Evolutionary conservation across 2,797 vertebrate genomes (phyloP), one percentile per base, ranked within the genome.

Genomic region (Syngnathus rostellatus): DNA sequence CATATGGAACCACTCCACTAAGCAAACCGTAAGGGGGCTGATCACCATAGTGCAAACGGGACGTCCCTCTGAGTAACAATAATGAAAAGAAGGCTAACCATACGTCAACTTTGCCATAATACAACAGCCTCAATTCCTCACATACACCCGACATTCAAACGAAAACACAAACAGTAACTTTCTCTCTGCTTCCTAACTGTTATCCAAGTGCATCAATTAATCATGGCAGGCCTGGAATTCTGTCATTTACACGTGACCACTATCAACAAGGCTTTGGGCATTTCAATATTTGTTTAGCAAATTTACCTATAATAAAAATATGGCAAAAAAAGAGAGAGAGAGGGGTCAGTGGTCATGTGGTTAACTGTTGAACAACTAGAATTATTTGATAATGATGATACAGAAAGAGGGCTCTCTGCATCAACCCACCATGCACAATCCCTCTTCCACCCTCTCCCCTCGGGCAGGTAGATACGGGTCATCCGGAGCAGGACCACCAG

Each of bases 1-100:
- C 89, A 91, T 90, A 90, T 90, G 91, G 91, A 92, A 90, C 70
- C 89, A 91, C 90, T 91, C 81, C 72, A 73, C 82, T 86, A 86
- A 87, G 85, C 86, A 91, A 91, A 91, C 86, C 90, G 76, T 86
- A 75, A 87, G 77, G 72, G 86, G 85, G 78, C 85, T 80, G 72
- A 88, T 81, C 83, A 78, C 86, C 79, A 83, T 85, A 81, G 81
- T 81, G 72, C 77, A 83, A 86, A 86, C 76, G 81, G 81, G 87
- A 85, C 76, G 74, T 88, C 81, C 82, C 83, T 85, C 83, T 78
- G 82, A 85, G 86, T 85, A 90, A 87, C 86, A 89, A 90, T 84
- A 88, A 81, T 83, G 77, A 88, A 83, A 87, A 82, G 80, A 79
- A 84, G 83, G 83, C 81, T 83, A 86, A 83, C 80, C 73, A 80